Conservation (phyloP, 2,113 vertebrate genomes). For the Glareola pratincola region DNA sequence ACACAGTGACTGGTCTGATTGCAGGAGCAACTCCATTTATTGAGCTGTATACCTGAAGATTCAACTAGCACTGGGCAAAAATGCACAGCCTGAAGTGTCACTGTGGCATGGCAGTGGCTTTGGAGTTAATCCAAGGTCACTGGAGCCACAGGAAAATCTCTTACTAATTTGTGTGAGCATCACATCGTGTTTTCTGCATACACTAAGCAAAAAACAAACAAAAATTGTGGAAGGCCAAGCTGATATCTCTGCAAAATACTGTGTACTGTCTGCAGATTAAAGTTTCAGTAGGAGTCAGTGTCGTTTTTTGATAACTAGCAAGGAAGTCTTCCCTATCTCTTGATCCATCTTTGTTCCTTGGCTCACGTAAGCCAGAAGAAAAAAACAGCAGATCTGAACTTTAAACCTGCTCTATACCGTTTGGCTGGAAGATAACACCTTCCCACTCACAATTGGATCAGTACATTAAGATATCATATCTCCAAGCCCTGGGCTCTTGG, state of each 20-base stretch:
- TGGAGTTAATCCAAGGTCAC: not conserved
- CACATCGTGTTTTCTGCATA: not conserved
- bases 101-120: not conserved
- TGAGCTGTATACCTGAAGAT: not conserved
- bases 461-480: conserved; percentile 68
- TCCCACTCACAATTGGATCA: conserved; percentile 15
- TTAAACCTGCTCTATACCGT: not conserved
- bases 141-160: not conserved
- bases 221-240: not conserved
- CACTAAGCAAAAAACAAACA: not conserved
- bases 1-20: not conserved
- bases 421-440: conserved; percentile 48
- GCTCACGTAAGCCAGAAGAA: not conserved
- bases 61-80: not conserved
- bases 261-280: not conserved
- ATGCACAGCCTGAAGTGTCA: not conserved
- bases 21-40: not conserved
- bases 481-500: conserved; percentile 46
- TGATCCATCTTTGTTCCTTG: not conserved
- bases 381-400: not conserved
- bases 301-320: not conserved
- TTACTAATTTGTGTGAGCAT: not conserved
- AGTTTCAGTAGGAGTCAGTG: not conserved
- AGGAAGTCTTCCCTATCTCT: not conserved
- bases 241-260: not conserved